A percentile compares a stretch with the other conserved stretches of the same genome.
Evolutionary conservation across 2,797 vertebrate species (phyloP).

Genomic region (Oreochromis mossambicus): DNA sequence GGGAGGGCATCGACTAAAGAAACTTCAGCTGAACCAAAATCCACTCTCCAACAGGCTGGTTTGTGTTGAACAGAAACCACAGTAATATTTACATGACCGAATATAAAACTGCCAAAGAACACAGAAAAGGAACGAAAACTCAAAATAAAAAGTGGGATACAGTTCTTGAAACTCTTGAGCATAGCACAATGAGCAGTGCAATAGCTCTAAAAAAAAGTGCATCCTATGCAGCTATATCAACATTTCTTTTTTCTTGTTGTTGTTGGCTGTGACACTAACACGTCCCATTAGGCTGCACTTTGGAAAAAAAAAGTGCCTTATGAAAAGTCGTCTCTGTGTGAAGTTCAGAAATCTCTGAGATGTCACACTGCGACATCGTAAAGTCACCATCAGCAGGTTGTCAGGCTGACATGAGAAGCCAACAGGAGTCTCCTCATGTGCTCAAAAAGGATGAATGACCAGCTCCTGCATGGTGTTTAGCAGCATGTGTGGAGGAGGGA

Average conservation of each 20-base stretch:
- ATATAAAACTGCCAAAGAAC: not conserved
- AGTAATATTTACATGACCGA: not conserved
- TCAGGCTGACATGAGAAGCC: conserved; percentile 41
- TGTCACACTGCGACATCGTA: conserved; percentile 21
- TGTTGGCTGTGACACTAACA: not conserved
- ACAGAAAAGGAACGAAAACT: not conserved
- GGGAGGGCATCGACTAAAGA: not conserved
- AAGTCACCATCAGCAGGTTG: conserved; percentile 23
- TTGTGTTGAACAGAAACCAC: not conserved
- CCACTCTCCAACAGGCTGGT: not conserved
- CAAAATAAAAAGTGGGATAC: not conserved
- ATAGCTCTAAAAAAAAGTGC: not conserved
- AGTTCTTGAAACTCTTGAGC: not conserved
- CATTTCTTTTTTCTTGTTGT: not conserved
- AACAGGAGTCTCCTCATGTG: conserved; percentile 25
- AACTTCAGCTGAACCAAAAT: not conserved
- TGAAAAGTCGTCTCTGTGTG: not conserved
- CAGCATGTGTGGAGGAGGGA: conserved; percentile 26
- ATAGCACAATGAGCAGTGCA: not conserved
- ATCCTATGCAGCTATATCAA: conserved; percentile 6
- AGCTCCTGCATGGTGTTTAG: conserved; percentile 25
- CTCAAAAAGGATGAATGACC: conserved; percentile 59
- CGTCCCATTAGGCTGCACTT: not conserved
- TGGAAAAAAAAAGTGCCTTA: not conserved
- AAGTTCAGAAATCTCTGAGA: conserved; percentile 7